Evolutionary conservation across 2,888 invertebrate species (phyloP), one percentile per base, ranked within the genome.

Genomic region (Meiosimyza platycephala): DNA sequence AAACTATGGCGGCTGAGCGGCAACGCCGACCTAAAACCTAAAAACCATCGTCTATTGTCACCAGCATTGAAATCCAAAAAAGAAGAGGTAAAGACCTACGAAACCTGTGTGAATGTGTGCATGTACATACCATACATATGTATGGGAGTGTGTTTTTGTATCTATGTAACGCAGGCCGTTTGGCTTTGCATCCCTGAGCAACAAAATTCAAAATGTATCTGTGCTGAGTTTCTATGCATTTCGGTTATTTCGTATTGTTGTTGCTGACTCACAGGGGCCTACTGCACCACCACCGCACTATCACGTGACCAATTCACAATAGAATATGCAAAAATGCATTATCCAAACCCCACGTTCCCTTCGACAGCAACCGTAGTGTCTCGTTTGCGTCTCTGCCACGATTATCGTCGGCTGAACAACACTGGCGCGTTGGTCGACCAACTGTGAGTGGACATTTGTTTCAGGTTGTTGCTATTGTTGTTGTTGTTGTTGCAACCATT

Each of bases 21-120:
- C 59, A 59, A 57, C 18, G 48, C 50, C 65, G 70, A 67, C 62
- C 67, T 57, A 67, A 51, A 71, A 63, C 52, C 18, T 28, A 68
- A 69, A 74, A 76, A 76, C 76, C 79, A 81, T 79, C 82, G 82
- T 80, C 81, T 82, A 83, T 83, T 83, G 82, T 82, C 84, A 79
- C 80, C 79, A 76, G 40, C 16, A 66, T 5, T 13, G n/a, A 22
- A 22, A 11, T 15, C 16, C 18, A 13, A n/a, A 4, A 22, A 55
- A 55, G 11, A n/a, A 7, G 9, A 40, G 1, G 2, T 3, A 40
- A 40, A 40, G 4, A 40, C 40, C 40, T 40, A 40, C 40, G 9
- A 40, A 40, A 40, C 40, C 40, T 40, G 40, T 40, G 40, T 28
- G 28, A 28, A 28, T 28, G 28, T 28, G 28, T 28, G 4, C 28